Conservation (phyloP, 2,888 invertebrate species). For the Phaedon cochleariae region DNA sequence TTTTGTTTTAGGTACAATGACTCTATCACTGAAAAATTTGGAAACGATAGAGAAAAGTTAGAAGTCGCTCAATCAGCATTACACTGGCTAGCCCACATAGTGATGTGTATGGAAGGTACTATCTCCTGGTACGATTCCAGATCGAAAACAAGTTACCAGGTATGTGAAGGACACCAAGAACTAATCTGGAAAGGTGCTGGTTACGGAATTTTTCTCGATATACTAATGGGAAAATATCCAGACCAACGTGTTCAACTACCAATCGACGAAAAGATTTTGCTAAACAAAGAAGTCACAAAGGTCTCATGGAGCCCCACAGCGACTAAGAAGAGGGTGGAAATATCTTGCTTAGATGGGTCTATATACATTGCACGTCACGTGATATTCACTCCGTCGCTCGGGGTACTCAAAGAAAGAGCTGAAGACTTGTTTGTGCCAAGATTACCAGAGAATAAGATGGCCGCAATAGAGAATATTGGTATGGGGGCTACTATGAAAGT, state of each 20-base stretch:
- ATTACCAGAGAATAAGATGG: slow-evolving; percentile 36
- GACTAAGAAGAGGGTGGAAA: slow-evolving; percentile 27
- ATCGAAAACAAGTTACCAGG: slow-evolving; percentile 71
- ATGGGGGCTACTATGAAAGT: slow-evolving; percentile 45
- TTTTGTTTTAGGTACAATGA: slow-evolving; percentile 27
- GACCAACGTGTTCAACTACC: slow-evolving; percentile 35
- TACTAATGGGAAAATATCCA: slow-evolving; percentile 64
- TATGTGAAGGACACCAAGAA: slow-evolving; percentile 73
- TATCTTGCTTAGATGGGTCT: slow-evolving; percentile 63
- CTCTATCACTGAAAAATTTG: slow-evolving; percentile 35
- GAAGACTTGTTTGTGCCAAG: slow-evolving; percentile 39
- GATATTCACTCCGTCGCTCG: slow-evolving; percentile 66
- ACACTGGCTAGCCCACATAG: background rate
- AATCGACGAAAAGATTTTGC: slow-evolving; percentile 46
- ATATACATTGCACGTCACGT: slow-evolving; percentile 67
- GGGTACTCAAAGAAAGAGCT: slow-evolving; percentile 44
- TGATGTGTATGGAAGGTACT: slow-evolving; percentile 50
- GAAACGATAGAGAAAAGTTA: slow-evolving; percentile 23
- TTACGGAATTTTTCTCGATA: slow-evolving; percentile 70
- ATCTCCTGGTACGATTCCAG: slow-evolving; percentile 74
- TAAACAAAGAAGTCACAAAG: slow-evolving; percentile 45
- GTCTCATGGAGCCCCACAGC: slow-evolving; percentile 34
- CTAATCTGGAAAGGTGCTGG: slow-evolving; percentile 78
- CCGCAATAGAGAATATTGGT: slow-evolving; percentile 43
- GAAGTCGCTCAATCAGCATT: slow-evolving; percentile 8